These are phyloP conservation scores for Athalia cordata DNA, from an alignment of 2,888 invertebrate genomes.

Conservation along the genomic window DNA sequence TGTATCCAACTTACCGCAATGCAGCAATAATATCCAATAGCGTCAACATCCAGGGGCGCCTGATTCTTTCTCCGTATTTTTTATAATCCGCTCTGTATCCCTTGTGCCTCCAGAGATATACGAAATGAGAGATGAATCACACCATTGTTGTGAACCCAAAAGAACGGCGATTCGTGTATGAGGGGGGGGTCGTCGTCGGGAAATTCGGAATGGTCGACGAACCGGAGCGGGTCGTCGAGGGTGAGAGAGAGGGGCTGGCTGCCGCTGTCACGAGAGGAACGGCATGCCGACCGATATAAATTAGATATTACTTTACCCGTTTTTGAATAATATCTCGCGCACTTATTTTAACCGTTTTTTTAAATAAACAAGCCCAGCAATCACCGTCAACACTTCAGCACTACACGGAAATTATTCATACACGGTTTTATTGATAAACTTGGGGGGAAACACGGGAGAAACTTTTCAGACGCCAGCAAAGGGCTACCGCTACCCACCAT, in stretches of 20 bases:
- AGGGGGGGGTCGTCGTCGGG: slow-evolving; percentile 25
- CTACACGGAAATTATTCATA: background rate
- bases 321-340: background rate
- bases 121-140: slow-evolving; percentile 14
- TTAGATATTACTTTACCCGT: slow-evolving; percentile 44
- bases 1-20: slow-evolving; percentile 64
- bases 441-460: slow-evolving; percentile 21
- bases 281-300: slow-evolving; percentile 61
- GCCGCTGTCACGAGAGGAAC: slow-evolving; percentile 61
- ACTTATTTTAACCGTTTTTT: background rate
- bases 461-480: slow-evolving; percentile 54
- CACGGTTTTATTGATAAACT: slow-evolving; percentile 16
- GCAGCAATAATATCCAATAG: slow-evolving; percentile 60
- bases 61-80: slow-evolving; percentile 15
- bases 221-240: slow-evolving; percentile 29
- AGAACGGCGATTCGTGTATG: slow-evolving; percentile 63
- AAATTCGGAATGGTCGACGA: slow-evolving; percentile 38
- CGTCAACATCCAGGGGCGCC: slow-evolving; percentile 58
- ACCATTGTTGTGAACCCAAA: slow-evolving; percentile 47
- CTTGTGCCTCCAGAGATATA: background rate
- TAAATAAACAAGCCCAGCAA: background rate
- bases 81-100: slow-evolving; percentile 17
- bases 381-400: background rate
- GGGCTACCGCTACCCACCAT: slow-evolving; percentile 41
- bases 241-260: slow-evolving; percentile 51